Evolutionary conservation across 2,888 invertebrate species (phyloP).

Genomic region (Netelia virgata): DNA sequence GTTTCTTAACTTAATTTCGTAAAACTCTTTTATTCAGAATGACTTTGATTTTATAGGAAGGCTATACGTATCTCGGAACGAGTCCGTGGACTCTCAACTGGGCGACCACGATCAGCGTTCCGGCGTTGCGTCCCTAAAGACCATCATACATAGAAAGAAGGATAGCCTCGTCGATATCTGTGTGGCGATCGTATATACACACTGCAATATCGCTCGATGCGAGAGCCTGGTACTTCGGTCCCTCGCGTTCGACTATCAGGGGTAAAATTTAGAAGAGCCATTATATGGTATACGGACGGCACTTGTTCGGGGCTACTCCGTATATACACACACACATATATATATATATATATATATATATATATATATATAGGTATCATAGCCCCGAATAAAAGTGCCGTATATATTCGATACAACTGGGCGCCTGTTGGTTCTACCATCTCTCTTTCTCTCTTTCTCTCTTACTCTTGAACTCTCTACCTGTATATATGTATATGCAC

Average conservation of each 20-base stretch:
- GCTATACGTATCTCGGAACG: neutral
- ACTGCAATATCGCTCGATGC: constrained; percentile 33
- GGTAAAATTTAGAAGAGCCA: constrained; percentile 72
- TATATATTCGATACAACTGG: constrained; percentile 11
- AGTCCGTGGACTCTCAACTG: constrained; percentile 6
- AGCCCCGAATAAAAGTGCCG: neutral
- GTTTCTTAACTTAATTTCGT: no score
- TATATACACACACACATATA: neutral
- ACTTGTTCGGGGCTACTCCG: constrained; percentile 56
- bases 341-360: neutral
- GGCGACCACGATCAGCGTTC: constrained; percentile 22
- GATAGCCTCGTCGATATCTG: neutral
- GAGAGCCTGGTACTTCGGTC: constrained; percentile 43
- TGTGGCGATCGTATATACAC: neutral
- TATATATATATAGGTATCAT: neutral
- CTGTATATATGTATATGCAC: constrained; percentile 32
- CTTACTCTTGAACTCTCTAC: constrained; percentile 32
- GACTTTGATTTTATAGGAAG: neutral
- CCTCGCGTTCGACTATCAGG: constrained; percentile 62
- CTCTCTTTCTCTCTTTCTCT: constrained; percentile 45
- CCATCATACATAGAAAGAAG: neutral
- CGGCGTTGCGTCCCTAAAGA: neutral
- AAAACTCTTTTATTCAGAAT: no score
- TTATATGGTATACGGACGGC: constrained; percentile 67
- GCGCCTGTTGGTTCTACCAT: constrained; percentile 34